Conservation (phyloP, 2,113 vertebrate genomes). For the Patagioenas fasciata region DNA sequence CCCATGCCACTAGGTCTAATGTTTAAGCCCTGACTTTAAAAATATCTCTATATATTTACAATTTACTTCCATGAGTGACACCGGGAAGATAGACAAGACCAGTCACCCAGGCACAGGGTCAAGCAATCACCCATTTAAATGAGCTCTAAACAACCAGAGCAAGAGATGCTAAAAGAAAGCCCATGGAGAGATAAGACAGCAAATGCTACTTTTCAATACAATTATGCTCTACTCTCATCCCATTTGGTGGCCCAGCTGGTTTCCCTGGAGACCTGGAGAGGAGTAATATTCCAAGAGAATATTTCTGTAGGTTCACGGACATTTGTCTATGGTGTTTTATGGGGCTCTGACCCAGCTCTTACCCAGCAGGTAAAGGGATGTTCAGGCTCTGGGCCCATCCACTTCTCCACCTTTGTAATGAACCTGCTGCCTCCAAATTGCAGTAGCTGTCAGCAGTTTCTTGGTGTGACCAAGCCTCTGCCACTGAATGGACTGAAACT, state of each 20-base stretch:
- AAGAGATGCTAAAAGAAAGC: background rate
- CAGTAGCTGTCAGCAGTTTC: background rate
- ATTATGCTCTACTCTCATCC: background rate
- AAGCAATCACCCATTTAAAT: background rate
- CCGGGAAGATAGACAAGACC: background rate
- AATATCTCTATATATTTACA: background rate
- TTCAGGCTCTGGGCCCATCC: background rate
- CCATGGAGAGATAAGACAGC: background rate
- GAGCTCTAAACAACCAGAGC: background rate
- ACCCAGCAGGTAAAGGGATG: background rate
- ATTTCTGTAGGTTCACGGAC: background rate
- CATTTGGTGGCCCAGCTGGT: background rate
- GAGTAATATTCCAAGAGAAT: background rate
- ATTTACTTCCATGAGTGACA: background rate
- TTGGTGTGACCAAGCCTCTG: background rate
- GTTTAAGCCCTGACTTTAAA: background rate
- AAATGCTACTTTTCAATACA: background rate
- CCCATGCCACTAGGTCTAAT: too few relatives aligned
- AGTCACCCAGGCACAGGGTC: background rate
- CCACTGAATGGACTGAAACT: background rate
- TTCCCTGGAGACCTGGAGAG: background rate
- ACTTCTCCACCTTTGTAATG: background rate
- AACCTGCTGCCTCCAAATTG: background rate
- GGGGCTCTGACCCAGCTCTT: background rate
- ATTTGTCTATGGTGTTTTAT: background rate